Evolutionary conservation across 2,888 invertebrate species (phyloP).

Genomic region (Ernsta delagoae): DNA sequence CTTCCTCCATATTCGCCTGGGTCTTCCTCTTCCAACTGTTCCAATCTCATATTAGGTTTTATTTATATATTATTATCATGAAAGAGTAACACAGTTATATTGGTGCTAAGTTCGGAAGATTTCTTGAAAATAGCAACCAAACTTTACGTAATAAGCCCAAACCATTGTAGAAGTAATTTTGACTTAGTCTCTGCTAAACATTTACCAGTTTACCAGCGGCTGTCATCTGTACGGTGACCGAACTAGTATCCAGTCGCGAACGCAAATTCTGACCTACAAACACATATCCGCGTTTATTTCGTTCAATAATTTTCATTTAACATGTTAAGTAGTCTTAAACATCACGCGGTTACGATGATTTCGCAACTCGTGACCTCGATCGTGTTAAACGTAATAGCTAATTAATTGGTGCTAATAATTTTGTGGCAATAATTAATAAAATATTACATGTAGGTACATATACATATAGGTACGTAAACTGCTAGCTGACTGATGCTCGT

Average conservation of each 20-base stretch:
- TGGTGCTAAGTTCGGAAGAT: too few species aligned
- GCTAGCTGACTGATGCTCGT: too few species aligned
- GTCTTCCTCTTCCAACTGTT: too few species aligned
- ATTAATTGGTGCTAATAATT: constrained; percentile 36
- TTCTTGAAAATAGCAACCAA: too few species aligned
- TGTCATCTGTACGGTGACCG: constrained; percentile 1
- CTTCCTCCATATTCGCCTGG: too few species aligned
- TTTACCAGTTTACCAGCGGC: not conserved
- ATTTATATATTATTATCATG: too few species aligned
- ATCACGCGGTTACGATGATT: constrained; percentile 32
- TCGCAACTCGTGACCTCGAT: constrained; percentile 44
- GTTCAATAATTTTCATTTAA: constrained; percentile 28
- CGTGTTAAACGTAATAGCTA: constrained; percentile 28
- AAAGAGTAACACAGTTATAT: too few species aligned
- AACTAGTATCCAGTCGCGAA: constrained; percentile 5
- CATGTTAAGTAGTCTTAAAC: constrained; percentile 24
- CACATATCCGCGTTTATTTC: constrained; percentile 31
- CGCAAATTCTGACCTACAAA: constrained; percentile 36
- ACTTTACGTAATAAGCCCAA: too few species aligned
- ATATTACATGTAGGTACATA: not conserved
- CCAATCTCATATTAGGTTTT: too few species aligned
- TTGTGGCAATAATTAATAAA: not conserved
- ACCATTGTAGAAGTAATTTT: too few species aligned
- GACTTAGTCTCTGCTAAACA: too few species aligned
- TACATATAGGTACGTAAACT: too few species aligned